These are phyloP conservation scores for Sebastes minor DNA, from an alignment of 2,797 vertebrate species.

Conservation along the genomic window DNA sequence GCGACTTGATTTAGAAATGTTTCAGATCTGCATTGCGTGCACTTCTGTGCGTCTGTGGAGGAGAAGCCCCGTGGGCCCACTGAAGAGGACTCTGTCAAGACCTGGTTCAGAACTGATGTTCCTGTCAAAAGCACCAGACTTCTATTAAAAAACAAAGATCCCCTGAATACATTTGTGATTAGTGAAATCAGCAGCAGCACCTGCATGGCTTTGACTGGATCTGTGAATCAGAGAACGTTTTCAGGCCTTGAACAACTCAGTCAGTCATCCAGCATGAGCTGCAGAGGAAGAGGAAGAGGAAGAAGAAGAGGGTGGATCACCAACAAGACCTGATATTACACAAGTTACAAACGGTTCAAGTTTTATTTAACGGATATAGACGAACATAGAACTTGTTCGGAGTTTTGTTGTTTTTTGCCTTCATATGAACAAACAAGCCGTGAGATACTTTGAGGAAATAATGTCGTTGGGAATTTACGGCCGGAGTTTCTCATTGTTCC, in stretches of 20 bases:
- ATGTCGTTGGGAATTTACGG: not conserved
- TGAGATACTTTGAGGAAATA: fast-evolving
- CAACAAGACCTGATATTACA: not conserved
- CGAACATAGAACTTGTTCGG: not conserved
- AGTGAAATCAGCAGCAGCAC: not conserved
- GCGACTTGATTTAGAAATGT: not conserved
- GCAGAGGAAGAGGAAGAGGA: not conserved
- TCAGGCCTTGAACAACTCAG: slow-evolving; percentile 4
- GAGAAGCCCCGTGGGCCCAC: not conserved
- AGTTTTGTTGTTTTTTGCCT: not conserved
- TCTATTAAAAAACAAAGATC: not conserved
- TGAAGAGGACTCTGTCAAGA: not conserved
- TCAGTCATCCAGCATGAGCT: not conserved
- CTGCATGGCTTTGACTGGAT: not conserved
- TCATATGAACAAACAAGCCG: not conserved
- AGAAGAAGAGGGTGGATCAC: not conserved
- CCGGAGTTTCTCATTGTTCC: not conserved
- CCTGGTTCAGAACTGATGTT: not conserved
- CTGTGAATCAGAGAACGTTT: not conserved
- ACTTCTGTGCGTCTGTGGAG: not conserved
- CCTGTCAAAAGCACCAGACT: not conserved
- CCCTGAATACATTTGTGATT: not conserved
- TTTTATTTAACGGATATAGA: not conserved
- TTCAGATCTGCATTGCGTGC: not conserved
- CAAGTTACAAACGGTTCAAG: not conserved